phyloP scores from a whole-genome alignment of 2,113 vertebrate genomes.

The Vidua chalybeata region DNA sequence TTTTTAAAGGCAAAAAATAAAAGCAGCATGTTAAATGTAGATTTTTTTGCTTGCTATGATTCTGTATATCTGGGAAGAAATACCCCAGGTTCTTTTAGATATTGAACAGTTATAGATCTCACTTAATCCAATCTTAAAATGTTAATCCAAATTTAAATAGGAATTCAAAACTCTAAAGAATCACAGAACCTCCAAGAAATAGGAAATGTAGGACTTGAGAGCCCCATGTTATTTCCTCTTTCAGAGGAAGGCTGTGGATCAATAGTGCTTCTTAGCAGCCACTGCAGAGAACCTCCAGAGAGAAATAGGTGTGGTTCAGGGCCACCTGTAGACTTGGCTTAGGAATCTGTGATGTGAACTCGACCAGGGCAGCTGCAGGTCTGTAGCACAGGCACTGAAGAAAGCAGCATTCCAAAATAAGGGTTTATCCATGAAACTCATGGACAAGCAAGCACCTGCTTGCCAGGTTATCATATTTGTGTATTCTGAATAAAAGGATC shows the following conservation, averaged over 20 bases:
- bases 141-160: background rate
- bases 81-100: background rate
- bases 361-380: background rate
- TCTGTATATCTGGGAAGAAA: background rate
- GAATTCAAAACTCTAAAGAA: background rate
- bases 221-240: background rate
- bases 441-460: background rate
- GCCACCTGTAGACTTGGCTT: background rate
- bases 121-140: background rate
- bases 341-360: accelerated
- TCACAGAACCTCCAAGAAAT: background rate
- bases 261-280: background rate
- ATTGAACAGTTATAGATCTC: background rate
- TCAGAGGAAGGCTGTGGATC: background rate
- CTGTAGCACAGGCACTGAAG: background rate
- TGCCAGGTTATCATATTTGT: background rate
- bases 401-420: background rate
- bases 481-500: background rate
- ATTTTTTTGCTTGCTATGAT: too few species aligned
- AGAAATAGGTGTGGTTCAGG: background rate
- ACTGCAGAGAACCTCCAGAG: background rate
- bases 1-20: background rate
- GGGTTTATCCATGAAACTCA: background rate
- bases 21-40: background rate
- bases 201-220: background rate